phyloP scores from a whole-genome alignment of 2,113 vertebrate genomes.

The Proteles cristata region DNA sequence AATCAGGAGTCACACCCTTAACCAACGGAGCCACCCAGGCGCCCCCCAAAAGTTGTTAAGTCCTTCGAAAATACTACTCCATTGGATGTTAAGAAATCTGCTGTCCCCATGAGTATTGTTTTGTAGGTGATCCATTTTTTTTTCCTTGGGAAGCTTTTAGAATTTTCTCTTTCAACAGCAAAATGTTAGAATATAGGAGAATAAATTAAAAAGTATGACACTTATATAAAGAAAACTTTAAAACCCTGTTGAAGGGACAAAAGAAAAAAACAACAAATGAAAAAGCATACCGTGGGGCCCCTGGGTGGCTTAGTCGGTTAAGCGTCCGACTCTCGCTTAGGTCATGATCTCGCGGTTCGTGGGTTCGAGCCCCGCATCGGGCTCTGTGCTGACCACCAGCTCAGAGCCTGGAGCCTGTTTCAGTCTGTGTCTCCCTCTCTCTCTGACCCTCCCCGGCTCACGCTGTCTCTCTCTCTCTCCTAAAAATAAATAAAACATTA shows the following conservation, averaged over 20 bases:
- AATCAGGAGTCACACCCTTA: too few species aligned
- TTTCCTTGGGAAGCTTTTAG: not conserved
- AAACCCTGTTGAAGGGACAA: conserved; percentile 10
- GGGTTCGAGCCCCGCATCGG: too few species aligned
- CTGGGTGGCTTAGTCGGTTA: too few species aligned
- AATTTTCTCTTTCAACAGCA: conserved; percentile 10
- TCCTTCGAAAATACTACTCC: not conserved
- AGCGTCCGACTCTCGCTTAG: too few species aligned
- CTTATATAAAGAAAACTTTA: not conserved
- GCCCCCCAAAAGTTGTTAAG: not conserved
- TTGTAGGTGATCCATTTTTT: not conserved
- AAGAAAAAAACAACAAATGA: not conserved
- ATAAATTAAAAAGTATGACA: not conserved
- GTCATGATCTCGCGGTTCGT: too few species aligned
- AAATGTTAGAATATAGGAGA: not conserved
- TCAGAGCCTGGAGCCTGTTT: too few species aligned
- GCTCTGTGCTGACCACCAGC: too few species aligned
- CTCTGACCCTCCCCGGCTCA: too few species aligned
- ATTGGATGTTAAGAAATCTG: not conserved
- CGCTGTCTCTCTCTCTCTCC: too few species aligned
- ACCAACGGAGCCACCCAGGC: too few species aligned
- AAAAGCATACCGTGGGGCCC: not conserved
- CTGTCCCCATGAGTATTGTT: not conserved
- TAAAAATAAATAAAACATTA: too few species aligned
- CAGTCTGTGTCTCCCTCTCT: too few species aligned